Base-by-base conservation (phyloP, 2,797 vertebrate genomes). In the Apogon hyalosoma region DNA sequence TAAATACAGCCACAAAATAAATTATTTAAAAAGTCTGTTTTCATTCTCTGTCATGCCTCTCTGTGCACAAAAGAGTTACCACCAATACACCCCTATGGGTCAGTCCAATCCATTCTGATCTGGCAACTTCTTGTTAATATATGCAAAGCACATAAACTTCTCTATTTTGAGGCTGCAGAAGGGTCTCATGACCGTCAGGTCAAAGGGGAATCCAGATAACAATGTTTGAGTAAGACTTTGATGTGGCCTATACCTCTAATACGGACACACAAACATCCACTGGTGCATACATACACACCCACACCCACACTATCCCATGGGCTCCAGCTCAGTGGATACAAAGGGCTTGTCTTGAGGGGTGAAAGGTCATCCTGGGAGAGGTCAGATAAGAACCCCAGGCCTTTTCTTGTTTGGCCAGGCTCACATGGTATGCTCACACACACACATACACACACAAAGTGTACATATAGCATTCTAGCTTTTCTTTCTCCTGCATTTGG, bases 141-240 rank as follows among this genome's bases (percentile, higher is more conserved):
- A 83, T 77, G 77, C 80, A 83, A 77, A 77, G 64, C 63, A 69
- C 57, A 68, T 70, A 61, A 19, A 58, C 46, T 18, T 83, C 82
- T 87, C 75, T 75, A 65, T 62, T 74, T 47, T 60, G 18, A 91
- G 82, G 83, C 75, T 38, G 52, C 78, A 62, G 73, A 79, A 93
- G 87, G 77, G 82, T 91, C 90, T 88, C 90, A 90, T 90, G 86
- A 90, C 77, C 80, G 48, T 87, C 84, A 89, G 93, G 90, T 91
- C 93, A 93, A 93, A 95, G 94, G 94, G 92, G 83, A 88, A 72
- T 87, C 83, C 81, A 92, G 94, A 95, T 93, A 94, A 93, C 95
- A 95, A 94, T 89, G 87, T 94, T 94, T 88, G 91, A 94, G 93
- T 90, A 80, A 78, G 88, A 90, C 96, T 97, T 96, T 98, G 95